A percentile compares a stretch with the other conserved stretches of the same genome.
These are phyloP conservation scores for Dasypus novemcinctus DNA, from an alignment of 2,113 vertebrate genomes.

Conservation along the genomic window DNA sequence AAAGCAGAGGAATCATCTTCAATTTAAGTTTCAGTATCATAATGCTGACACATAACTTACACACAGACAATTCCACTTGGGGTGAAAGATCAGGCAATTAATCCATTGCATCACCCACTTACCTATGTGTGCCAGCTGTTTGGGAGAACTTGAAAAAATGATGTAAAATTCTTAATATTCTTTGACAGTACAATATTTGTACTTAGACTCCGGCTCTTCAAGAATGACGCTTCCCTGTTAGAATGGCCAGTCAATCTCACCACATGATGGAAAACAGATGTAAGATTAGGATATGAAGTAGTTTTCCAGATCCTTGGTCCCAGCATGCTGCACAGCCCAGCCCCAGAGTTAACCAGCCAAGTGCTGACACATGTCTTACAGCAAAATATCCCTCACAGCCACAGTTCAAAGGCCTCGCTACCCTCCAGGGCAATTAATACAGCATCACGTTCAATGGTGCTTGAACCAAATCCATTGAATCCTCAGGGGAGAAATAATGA, in stretches of 20 bases:
- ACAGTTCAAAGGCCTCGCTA: slow-evolving; percentile 90
- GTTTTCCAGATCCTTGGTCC: slow-evolving; percentile 87
- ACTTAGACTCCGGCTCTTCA: slow-evolving; percentile 74
- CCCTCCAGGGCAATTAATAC: slow-evolving; percentile 91
- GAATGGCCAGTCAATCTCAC: slow-evolving; percentile 85
- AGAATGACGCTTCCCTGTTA: slow-evolving; percentile 80
- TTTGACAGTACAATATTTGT: slow-evolving; percentile 83
- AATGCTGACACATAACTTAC: slow-evolving; percentile 50
- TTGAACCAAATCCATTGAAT: slow-evolving; percentile 87
- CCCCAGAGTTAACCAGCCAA: slow-evolving; percentile 86
- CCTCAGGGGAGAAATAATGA: slow-evolving; percentile 84
- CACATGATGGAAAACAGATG: slow-evolving; percentile 88
- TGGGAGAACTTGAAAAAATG: slow-evolving; percentile 70
- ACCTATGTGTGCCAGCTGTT: slow-evolving; percentile 76
- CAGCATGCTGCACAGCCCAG: slow-evolving; percentile 84
- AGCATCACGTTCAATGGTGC: slow-evolving; percentile 88
- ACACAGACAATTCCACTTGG: slow-evolving; percentile 46
- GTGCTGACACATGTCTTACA: slow-evolving; percentile 89
- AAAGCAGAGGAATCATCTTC: slow-evolving; percentile 57
- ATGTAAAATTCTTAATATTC: slow-evolving; percentile 81
- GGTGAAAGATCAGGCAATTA: slow-evolving; percentile 65
- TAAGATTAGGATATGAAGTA: slow-evolving; percentile 88
- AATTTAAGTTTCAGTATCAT: slow-evolving; percentile 58
- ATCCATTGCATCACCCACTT: slow-evolving; percentile 53
- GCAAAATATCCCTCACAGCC: slow-evolving; percentile 90